Evolutionary conservation across 2,888 invertebrate species (phyloP).

Genomic region (Amorpha juglandis): DNA sequence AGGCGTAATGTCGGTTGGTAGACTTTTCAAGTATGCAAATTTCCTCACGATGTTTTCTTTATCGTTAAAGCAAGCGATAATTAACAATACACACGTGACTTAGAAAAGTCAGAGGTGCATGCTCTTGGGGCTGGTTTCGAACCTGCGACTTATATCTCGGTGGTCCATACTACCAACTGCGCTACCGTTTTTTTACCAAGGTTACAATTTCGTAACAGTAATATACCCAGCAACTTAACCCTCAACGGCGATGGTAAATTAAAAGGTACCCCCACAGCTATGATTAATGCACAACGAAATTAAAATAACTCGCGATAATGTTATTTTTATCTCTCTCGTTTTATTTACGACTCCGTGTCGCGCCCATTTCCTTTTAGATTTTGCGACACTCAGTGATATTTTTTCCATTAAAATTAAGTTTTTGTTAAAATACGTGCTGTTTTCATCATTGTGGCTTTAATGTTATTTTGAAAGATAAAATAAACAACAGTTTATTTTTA

Average conservation of each 20-base stretch:
- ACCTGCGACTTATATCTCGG: too few species aligned
- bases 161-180: too few species aligned
- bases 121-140: too few species aligned
- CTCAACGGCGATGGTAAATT: conserved; percentile 60
- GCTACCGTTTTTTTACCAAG: neutral
- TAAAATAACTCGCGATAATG: conserved; percentile 79
- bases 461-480: conserved; percentile 8
- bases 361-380: conserved; percentile 42
- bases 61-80: too few species aligned
- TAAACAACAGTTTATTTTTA: conserved; percentile 3
- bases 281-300: conserved; percentile 79
- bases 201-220: neutral
- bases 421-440: conserved; percentile 11
- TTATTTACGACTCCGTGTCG: conserved; percentile 66
- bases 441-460: conserved; percentile 4
- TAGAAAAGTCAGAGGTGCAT: too few species aligned
- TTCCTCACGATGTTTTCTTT: too few species aligned
- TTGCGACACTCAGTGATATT: conserved; percentile 28
- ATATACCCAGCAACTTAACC: conserved; percentile 44
- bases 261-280: conserved; percentile 60
- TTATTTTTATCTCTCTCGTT: conserved; percentile 67
- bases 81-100: too few species aligned
- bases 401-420: conserved; percentile 15
- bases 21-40: too few species aligned
- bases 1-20: too few species aligned